Conservation (phyloP, 2,888 invertebrate species). For the Amorpha juglandis region DNA sequence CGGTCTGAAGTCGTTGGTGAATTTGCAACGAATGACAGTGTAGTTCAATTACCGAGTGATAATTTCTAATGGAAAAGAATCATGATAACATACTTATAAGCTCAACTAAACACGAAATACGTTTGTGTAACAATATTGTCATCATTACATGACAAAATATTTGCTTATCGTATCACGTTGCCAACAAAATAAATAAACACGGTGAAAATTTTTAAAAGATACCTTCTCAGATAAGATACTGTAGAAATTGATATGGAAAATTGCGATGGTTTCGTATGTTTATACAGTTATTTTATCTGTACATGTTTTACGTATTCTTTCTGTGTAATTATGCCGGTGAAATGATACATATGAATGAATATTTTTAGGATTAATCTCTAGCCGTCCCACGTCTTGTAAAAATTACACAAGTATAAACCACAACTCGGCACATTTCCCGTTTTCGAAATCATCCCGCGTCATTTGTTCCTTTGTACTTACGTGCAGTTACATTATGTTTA, state of each 20-base stretch:
- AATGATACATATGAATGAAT: not conserved
- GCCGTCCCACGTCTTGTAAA: conserved; percentile 78
- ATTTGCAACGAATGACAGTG: not conserved
- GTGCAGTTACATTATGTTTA: conserved; percentile 49
- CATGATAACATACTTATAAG: conserved; percentile 53
- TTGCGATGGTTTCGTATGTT: conserved; percentile 30
- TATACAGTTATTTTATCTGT: not conserved
- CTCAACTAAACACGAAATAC: conserved; percentile 44
- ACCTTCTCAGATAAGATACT: conserved; percentile 65
- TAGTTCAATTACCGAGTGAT: not conserved
- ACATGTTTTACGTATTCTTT: not conserved
- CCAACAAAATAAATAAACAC: conserved; percentile 69
- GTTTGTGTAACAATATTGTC: conserved; percentile 58
- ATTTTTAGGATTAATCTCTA: conserved; percentile 70
- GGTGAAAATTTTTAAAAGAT: conserved; percentile 61
- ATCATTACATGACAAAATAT: conserved; percentile 69
- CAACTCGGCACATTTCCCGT: conserved; percentile 82
- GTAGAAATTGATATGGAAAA: conserved; percentile 68
- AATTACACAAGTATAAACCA: conserved; percentile 80
- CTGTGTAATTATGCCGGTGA: not conserved
- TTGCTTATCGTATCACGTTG: conserved; percentile 63
- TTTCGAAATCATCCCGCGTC: conserved; percentile 82
- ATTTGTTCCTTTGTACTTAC: conserved; percentile 71
- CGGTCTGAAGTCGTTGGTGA: not conserved
- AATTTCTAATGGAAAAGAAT: too few species aligned